Conservation (phyloP, 2,888 invertebrate genomes). For the Nezara viridula region DNA sequence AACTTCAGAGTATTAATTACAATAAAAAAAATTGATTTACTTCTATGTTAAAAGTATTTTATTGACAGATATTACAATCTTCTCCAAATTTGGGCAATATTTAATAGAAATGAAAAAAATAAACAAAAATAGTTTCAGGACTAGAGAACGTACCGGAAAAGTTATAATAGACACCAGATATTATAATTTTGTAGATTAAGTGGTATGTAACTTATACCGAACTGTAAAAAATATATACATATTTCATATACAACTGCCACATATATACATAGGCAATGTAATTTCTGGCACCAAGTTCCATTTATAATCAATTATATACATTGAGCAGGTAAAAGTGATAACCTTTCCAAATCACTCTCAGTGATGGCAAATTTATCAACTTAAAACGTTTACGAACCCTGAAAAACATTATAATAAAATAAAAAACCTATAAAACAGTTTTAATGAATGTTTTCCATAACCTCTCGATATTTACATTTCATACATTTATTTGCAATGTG, state of each 20-base stretch:
- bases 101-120: no score
- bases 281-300: slow-evolving; percentile 1
- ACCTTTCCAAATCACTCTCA: not conserved
- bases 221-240: slow-evolving; percentile 30
- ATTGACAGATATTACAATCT: no score
- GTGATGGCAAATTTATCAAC: slow-evolving; percentile 21
- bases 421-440: slow-evolving; percentile 14
- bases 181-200: slow-evolving; percentile 24
- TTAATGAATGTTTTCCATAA: not conserved
- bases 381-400: slow-evolving; percentile 11
- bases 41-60: no score
- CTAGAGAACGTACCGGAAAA: not conserved
- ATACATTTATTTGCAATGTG: slow-evolving; percentile 20
- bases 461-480: slow-evolving; percentile 28
- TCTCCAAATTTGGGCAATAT: no score
- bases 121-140: not conserved
- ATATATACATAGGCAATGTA: slow-evolving; percentile 17
- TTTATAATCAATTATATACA: slow-evolving; percentile 8
- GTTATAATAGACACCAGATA: not conserved
- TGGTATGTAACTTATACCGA: slow-evolving; percentile 6
- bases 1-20: no score
- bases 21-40: no score
- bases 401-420: slow-evolving; percentile 12
- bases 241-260: slow-evolving; percentile 30
- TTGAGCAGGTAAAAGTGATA: slow-evolving; percentile 13